These are phyloP conservation scores for Cygnus olor DNA, from an alignment of 2,797 vertebrate genomes.

Conservation along the genomic window DNA sequence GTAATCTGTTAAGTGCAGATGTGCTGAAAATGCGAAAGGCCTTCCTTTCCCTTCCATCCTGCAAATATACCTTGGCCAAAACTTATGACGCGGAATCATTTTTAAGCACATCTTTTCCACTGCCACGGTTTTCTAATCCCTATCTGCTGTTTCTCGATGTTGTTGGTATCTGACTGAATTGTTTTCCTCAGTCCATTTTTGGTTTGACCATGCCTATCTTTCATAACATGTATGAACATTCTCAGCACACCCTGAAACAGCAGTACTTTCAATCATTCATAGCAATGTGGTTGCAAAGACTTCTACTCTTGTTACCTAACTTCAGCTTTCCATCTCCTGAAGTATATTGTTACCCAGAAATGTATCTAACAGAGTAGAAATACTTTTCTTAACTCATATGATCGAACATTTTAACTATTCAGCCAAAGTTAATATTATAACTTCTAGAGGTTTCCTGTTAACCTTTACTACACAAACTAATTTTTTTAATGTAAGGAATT, in stretches of 20 bases:
- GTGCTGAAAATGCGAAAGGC: neutral
- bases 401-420: neutral
- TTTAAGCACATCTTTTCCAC: neutral
- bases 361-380: neutral
- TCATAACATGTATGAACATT: neutral
- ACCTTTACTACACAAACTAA: neutral
- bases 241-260: neutral
- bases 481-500: neutral
- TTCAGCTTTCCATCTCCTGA: neutral
- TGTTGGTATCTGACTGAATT: neutral
- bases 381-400: neutral
- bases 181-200: neutral
- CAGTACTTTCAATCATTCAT: neutral
- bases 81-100: neutral
- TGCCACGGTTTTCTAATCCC: neutral
- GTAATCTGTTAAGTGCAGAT: neutral
- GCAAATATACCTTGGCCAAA: neutral
- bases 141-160: neutral
- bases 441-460: neutral
- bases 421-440: neutral
- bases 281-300: neutral
- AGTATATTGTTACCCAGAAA: neutral
- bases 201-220: neutral
- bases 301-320: neutral
- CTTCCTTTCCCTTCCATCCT: neutral